A percentile compares a stretch with the other conserved stretches of the same genome.
Evolutionary conservation across 2,113 vertebrate genomes (phyloP).

Genomic region (Thalassarche chlororhynchos): DNA sequence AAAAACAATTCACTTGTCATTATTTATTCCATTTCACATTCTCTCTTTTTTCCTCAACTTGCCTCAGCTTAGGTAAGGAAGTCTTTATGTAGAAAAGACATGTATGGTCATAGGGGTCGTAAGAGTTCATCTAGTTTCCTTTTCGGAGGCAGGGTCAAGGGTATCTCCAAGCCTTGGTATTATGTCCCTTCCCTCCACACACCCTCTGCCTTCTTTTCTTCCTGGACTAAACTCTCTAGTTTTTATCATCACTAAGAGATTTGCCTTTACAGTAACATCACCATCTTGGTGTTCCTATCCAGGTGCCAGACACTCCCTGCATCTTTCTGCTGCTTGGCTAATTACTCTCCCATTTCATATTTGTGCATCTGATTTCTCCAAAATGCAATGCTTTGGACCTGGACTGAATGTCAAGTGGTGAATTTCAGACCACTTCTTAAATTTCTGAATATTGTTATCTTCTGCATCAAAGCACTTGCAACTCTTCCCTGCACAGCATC

Average conservation of each 20-base stretch:
- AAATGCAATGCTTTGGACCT: not conserved
- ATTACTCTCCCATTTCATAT: not conserved
- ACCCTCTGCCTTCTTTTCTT: not conserved
- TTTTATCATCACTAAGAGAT: not conserved
- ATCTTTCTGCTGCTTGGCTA: not conserved
- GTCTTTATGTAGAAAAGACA: not conserved
- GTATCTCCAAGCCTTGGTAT: not conserved
- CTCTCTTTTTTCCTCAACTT: not conserved
- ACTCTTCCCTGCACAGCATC: not conserved
- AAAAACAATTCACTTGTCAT: not conserved
- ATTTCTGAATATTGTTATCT: not conserved
- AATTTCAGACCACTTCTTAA: not conserved
- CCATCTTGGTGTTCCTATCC: not conserved
- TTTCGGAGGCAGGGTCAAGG: not conserved
- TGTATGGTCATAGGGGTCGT: fast-evolving
- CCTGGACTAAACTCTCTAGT: not conserved
- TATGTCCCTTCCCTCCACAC: not conserved
- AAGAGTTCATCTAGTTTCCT: not conserved
- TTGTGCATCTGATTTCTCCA: not conserved
- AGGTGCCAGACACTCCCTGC: not conserved
- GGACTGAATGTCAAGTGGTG: not conserved
- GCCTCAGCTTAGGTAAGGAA: not conserved
- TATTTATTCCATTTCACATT: not conserved
- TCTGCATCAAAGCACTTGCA: not conserved
- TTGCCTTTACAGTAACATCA: not conserved